These are phyloP conservation scores for Eremophila alpestris DNA, from an alignment of 2,797 vertebrate genomes.

Conservation along the genomic window DNA sequence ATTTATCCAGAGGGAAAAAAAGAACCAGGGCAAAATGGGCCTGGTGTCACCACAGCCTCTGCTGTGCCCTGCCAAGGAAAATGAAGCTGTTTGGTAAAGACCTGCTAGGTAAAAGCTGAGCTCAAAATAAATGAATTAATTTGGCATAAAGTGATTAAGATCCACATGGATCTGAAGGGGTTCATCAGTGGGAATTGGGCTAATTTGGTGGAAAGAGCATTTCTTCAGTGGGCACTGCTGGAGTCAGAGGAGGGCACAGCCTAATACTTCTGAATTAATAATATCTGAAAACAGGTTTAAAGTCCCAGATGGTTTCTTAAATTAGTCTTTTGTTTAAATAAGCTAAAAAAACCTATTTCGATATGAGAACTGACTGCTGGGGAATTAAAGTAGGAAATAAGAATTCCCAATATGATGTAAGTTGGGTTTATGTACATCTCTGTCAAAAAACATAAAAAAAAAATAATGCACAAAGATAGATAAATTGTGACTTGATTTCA, in stretches of 20 bases:
- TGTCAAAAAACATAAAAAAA: neutral
- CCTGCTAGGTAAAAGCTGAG: neutral
- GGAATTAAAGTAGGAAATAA: neutral
- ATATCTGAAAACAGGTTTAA: slow-evolving; percentile 20
- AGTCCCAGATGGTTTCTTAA: neutral
- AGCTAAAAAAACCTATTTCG: neutral
- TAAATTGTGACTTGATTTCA: slow-evolving; percentile 42
- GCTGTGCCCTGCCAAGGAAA: neutral
- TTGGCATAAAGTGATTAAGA: slow-evolving; percentile 49
- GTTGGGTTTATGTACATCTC: neutral
- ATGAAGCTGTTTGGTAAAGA: neutral
- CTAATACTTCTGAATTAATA: slow-evolving; percentile 32
- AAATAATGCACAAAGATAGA: slow-evolving; percentile 3
- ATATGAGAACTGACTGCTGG: neutral
- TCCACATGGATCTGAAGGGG: neutral
- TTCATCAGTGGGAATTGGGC: slow-evolving; percentile 30
- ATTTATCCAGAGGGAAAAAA: neutral
- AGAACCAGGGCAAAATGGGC: neutral
- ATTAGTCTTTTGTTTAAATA: slow-evolving; percentile 35
- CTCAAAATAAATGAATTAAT: slow-evolving; percentile 5
- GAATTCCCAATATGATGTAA: neutral
- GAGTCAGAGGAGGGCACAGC: slow-evolving; percentile 31
- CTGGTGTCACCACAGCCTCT: neutral
- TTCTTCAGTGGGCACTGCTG: neutral
- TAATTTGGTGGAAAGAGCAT: slow-evolving; percentile 27